Conservation (phyloP, 2,888 invertebrate genomes). For the Perithous albicinctus region DNA sequence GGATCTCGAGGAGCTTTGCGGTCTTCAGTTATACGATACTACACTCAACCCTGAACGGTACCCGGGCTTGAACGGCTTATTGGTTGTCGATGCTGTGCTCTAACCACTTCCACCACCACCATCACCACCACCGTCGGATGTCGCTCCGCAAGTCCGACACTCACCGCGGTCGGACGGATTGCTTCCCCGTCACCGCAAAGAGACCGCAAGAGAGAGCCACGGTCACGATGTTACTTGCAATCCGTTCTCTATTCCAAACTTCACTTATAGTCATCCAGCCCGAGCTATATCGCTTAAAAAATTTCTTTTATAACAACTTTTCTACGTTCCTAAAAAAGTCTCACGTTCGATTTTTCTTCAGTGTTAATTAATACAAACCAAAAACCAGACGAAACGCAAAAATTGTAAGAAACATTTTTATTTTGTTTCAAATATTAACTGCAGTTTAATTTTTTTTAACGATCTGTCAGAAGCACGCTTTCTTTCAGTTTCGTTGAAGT, state of each 20-base stretch:
- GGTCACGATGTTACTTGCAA: constrained; percentile 46
- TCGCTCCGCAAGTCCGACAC: constrained; percentile 34
- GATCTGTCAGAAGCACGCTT: too few species aligned
- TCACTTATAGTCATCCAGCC: constrained; percentile 18
- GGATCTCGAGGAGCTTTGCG: neutral
- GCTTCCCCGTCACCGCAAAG: constrained; percentile 67
- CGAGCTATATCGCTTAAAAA: neutral
- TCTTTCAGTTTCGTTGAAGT: too few species aligned
- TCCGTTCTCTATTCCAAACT: constrained; percentile 49
- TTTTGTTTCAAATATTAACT: too few species aligned
- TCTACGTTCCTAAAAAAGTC: too few species aligned
- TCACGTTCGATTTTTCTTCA: too few species aligned
- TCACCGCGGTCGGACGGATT: constrained; percentile 68
- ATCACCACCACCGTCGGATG: constrained; percentile 45
- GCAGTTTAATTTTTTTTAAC: too few species aligned
- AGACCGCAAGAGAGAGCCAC: constrained; percentile 66
- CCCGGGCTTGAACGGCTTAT: constrained; percentile 72
- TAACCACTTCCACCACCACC: constrained; percentile 55
- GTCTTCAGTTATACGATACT: constrained; percentile 2
- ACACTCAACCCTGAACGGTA: neutral
- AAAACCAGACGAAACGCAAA: too few species aligned
- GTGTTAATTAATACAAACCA: too few species aligned
- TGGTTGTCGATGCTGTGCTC: constrained; percentile 72
- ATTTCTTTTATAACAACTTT: neutral
- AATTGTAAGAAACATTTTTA: too few species aligned